These are phyloP conservation scores for Fragum fragum DNA, from an alignment of 2,888 invertebrate species.

Conservation along the genomic window DNA sequence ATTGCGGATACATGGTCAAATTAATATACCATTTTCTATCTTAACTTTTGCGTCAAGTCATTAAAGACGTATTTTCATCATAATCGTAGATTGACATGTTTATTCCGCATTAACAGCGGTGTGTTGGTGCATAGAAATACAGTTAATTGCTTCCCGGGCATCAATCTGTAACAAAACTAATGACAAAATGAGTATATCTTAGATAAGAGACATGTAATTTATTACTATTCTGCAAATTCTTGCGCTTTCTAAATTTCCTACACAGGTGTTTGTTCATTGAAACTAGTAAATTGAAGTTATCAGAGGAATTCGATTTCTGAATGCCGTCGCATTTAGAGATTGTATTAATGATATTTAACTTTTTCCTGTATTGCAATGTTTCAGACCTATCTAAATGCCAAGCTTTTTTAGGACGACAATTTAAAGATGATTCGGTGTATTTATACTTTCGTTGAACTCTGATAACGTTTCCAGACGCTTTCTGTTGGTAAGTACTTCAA, in stretches of 20 bases:
- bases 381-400: no score
- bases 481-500: no score
- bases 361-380: no score
- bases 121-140: constrained; percentile 16
- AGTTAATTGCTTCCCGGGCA: constrained; percentile 2
- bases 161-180: constrained; percentile 16
- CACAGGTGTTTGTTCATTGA: background rate
- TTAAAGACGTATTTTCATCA: background rate
- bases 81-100: constrained; percentile 8
- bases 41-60: background rate
- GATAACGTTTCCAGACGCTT: no score
- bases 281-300: background rate
- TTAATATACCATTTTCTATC: background rate
- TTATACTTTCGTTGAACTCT: no score
- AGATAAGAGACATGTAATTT: constrained; percentile 6
- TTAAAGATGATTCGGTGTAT: no score
- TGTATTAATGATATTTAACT: no score
- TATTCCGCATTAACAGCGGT: constrained; percentile 4
- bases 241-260: background rate
- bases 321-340: no score
- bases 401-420: no score
- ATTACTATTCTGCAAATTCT: background rate
- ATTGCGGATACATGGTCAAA: no score
- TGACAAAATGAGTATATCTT: background rate
- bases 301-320: no score